Evolutionary conservation across 1,140 invertebrate genomes (phyloP), one percentile per base, ranked within the genome.

Genomic region (Aethina tumida): DNA sequence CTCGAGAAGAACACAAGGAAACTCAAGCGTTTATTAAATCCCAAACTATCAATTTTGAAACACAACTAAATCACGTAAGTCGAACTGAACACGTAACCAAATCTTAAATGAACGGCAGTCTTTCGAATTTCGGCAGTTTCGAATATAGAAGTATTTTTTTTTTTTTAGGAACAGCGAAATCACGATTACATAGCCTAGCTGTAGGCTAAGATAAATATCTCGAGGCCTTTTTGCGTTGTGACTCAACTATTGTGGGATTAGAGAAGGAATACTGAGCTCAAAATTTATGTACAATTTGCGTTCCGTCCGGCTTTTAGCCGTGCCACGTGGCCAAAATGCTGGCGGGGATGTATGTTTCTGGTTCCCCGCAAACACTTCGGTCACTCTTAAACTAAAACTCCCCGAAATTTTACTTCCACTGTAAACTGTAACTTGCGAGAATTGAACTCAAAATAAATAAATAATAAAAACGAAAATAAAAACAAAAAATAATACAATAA

Each of bases 11-110:
- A 49, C 38, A 35, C 36, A 43, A 49, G 25, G 15, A 24, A 52
- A 47, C 43, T 13, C 34, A 53, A 55, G 25, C 26, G 36, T 47
- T 47, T 15, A 40, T 45, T 51, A 54, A 39, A 49, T 41, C 55
- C 54, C 52, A 48, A 60, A 60, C 41, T 40, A 61, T 59, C 43
- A 62, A 62, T 62, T 62, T 62, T 60, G 57, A 58, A 59, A 61
- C 35, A 47, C 20, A 58, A 60, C 47, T 39, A 18, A 58, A 53
- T 20, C 9, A 14, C 31, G 26, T 42, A 56, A 53, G 27, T 35
- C 39, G 19, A 50, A 56, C 36, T 6, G 30, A 52, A 52, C 16
- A 3, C 14, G 14, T 5, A 57, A 59, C 42, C 35, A 7, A 55
- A 56, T 44, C 43, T 41, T 57, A 60, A 60, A 49, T 50, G 43